Base-by-base conservation (phyloP, 2,888 invertebrate species). In the Eudasyphora cyanicolor region DNA sequence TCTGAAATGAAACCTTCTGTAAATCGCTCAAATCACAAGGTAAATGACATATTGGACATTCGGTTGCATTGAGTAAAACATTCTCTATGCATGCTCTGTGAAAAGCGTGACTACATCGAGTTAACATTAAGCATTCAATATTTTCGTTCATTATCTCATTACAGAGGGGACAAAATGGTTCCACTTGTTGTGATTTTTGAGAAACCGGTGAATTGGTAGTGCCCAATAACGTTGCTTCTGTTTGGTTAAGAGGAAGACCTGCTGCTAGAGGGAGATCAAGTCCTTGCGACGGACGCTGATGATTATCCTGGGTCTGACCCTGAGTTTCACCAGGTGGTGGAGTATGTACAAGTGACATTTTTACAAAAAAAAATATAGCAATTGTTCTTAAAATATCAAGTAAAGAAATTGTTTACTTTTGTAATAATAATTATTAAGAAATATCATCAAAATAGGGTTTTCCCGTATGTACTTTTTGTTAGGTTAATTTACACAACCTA, bases 11-110 rank as follows among this genome's bases (percentile, higher is more conserved):
- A 29, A 75, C 42, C 38, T 38, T 75, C 4, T 62, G 42, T 14
- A 75, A 49, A 49, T 75, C 62, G 6, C 57, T 21, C n/a, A 75
- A 75, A 3, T 62, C 45, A 49, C 75, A 75, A 0, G 45, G 17
- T 17, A 19, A 10, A 14, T 21, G 42, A 62, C 75, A 49, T 5
- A 49, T 57, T 38, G 73, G 73, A 27, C 73, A 49, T 1, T 38
- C 35, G 2, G 12, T 24, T 24, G 29, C 57, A 2, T 42, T 24
- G n/a, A 42, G 21, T 12, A 62, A 49, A 35, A 19, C 19, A 49
- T 45, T 62, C 10, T 64, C 62, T n/a, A 75, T 75, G 27, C 73
- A 73, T 4, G 73, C 24, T 27, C 73, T 57, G 57, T 73, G 57
- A 42, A 73, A 73, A 24, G 21, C 54, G 14, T 75, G 75, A 8